Conservation (phyloP, 2,113 vertebrate genomes). For the Entosphenus tridentatus region DNA sequence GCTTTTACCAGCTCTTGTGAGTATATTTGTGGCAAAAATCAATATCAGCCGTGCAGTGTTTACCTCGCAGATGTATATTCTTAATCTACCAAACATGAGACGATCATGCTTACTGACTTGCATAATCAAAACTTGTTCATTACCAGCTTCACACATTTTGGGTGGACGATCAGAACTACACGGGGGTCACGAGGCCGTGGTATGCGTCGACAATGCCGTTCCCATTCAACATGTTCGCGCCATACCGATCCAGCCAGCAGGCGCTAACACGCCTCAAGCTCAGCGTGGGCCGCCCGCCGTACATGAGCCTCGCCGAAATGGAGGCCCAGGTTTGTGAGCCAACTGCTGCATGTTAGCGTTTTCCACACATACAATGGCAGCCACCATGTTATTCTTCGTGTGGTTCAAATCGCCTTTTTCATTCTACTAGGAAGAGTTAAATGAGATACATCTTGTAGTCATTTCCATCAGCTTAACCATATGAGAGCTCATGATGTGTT, state of each 20-base stretch:
- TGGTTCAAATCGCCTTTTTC: no score
- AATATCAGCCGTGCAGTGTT: no score
- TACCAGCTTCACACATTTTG: slow-evolving; percentile 85
- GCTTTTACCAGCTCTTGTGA: slow-evolving; percentile 1
- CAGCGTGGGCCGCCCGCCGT: slow-evolving; percentile 49
- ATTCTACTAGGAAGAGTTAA: no score
- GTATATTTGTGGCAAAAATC: neutral
- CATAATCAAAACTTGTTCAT: neutral
- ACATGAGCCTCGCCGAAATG: slow-evolving; percentile 50
- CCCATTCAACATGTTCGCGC: slow-evolving; percentile 56
- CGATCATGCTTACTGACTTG: no score
- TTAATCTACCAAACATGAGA: no score
- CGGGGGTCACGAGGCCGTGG: slow-evolving; percentile 67
- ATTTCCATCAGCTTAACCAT: no score
- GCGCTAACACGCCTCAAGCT: slow-evolving; percentile 61
- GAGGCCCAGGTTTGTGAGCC: slow-evolving; percentile 49
- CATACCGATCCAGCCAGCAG: slow-evolving; percentile 38
- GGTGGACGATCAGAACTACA: slow-evolving; percentile 84
- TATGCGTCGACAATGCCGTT: slow-evolving; percentile 71
- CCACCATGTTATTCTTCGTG: no score
- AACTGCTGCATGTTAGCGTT: no score
- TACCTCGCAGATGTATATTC: no score
- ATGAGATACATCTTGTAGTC: no score
- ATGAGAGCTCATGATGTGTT: no score
- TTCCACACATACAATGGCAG: no score